A percentile compares a stretch with the other conserved stretches of the same genome.
phyloP scores from a whole-genome alignment of 2,797 vertebrate species.

The Pipistrellus pygmaeus region DNA sequence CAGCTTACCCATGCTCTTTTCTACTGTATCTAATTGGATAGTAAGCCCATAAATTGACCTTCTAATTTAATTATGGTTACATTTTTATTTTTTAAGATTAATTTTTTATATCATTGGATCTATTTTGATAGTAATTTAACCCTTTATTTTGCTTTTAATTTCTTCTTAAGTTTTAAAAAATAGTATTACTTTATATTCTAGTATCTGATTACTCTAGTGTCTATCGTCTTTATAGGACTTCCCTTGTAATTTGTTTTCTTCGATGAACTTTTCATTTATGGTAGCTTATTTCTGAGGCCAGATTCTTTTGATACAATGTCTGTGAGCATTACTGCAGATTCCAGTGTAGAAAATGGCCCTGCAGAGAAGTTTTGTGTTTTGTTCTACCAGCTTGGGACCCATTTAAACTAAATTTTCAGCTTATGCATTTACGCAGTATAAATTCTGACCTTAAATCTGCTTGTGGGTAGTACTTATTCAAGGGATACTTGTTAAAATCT shows the following conservation, averaged over 20 bases:
- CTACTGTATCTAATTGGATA: not conserved
- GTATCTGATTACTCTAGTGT: not conserved
- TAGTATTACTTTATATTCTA: not conserved
- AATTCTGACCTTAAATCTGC: not conserved
- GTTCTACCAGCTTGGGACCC: not conserved
- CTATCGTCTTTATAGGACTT: not conserved
- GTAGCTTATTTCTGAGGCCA: not conserved
- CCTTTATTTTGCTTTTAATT: slow-evolving; percentile 21
- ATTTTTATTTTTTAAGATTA: slow-evolving; percentile 39
- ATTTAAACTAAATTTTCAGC: slow-evolving; percentile 46
- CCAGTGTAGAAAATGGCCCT: slow-evolving; percentile 28
- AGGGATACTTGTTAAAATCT: not conserved
- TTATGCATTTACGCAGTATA: slow-evolving; percentile 9
- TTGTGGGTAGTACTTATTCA: not conserved
- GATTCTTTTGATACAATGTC: slow-evolving; percentile 26
- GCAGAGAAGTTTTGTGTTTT: slow-evolving; percentile 5
- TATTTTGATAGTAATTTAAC: not conserved
- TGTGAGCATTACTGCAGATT: not conserved
- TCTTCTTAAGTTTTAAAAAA: not conserved
- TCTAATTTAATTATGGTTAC: slow-evolving; percentile 27
- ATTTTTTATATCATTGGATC: not conserved
- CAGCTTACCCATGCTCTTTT: slow-evolving; percentile 59
- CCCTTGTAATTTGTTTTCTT: slow-evolving; percentile 18
- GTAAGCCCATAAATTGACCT: not conserved
- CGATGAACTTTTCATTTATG: not conserved